Conservation (phyloP, 2,888 invertebrate species). For the Parnassius smintheus region DNA sequence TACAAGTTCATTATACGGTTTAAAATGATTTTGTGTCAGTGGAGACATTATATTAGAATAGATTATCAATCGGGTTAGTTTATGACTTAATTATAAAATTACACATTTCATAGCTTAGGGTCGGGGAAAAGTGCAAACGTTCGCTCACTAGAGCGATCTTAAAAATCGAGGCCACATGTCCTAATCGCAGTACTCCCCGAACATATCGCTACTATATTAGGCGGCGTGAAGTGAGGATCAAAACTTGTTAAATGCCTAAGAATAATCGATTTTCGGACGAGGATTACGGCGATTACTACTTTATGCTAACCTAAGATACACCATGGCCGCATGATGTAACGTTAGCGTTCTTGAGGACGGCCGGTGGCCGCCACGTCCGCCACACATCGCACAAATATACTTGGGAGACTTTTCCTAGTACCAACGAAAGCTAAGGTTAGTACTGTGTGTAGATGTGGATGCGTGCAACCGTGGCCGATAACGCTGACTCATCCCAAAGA, state of each 20-base stretch:
- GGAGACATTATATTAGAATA: not conserved
- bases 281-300: constrained; percentile 57
- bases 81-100: constrained; percentile 51
- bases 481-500: constrained; percentile 43
- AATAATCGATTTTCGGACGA: constrained; percentile 33
- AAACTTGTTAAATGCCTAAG: constrained; percentile 21
- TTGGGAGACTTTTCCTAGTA: not conserved
- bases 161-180: constrained; percentile 75
- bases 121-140: constrained; percentile 48
- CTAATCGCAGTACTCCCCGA: constrained; percentile 55
- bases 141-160: constrained; percentile 50
- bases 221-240: constrained; percentile 31
- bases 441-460: constrained; percentile 4
- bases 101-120: constrained; percentile 78
- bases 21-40: not conserved
- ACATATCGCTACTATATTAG: constrained; percentile 21
- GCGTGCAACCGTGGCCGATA: constrained; percentile 10
- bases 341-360: constrained; percentile 53
- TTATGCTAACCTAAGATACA: constrained; percentile 63
- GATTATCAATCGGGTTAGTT: not conserved
- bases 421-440: constrained; percentile 8
- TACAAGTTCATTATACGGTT: not conserved
- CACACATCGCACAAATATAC: not conserved
- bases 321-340: constrained; percentile 80
- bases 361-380: constrained; percentile 38